Evolutionary conservation across 1,140 invertebrate genomes (phyloP).

Genomic region (Calephelis nemesis): DNA sequence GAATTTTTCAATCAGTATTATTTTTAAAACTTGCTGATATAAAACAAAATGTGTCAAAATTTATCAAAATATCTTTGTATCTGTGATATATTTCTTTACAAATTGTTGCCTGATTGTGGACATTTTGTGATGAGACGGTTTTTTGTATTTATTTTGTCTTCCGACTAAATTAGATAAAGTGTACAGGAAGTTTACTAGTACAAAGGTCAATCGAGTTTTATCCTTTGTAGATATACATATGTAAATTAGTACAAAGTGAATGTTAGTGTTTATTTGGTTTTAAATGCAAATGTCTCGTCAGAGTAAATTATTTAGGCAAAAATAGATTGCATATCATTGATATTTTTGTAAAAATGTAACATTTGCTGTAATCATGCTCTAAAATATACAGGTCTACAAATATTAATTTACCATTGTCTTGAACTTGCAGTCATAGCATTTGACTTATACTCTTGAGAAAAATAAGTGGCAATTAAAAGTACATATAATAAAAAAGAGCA

Average conservation of each 20-base stretch:
- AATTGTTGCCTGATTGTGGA: slow-evolving; percentile 28
- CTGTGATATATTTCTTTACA: slow-evolving; percentile 44
- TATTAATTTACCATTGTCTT: slow-evolving; percentile 1
- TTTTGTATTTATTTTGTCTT: slow-evolving; percentile 44
- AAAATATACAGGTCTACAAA: slow-evolving; percentile 35
- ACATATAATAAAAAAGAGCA: not conserved
- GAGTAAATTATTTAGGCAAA: slow-evolving; percentile 28
- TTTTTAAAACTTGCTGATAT: slow-evolving; percentile 7
- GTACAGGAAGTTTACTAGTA: slow-evolving; percentile 22
- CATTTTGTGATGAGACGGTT: slow-evolving; percentile 29
- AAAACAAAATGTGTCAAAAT: slow-evolving; percentile 19
- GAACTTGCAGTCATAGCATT: slow-evolving; percentile 5
- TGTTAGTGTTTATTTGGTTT: slow-evolving; percentile 24
- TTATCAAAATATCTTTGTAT: slow-evolving; percentile 39
- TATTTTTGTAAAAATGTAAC: slow-evolving; percentile 52
- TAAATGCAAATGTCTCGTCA: slow-evolving; percentile 31
- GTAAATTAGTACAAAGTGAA: slow-evolving; percentile 39
- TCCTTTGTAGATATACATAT: slow-evolving; percentile 27
- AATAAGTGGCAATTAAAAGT: not conserved
- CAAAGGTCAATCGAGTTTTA: slow-evolving; percentile 17
- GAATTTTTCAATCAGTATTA: slow-evolving; percentile 10
- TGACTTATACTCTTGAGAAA: not conserved
- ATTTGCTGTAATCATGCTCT: slow-evolving; percentile 48
- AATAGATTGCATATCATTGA: slow-evolving; percentile 50
- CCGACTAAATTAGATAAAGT: slow-evolving; percentile 31